Evolutionary conservation across 2,797 vertebrate genomes (phyloP), one percentile per base, ranked within the genome.

Genomic region (Xyrichtys novacula): DNA sequence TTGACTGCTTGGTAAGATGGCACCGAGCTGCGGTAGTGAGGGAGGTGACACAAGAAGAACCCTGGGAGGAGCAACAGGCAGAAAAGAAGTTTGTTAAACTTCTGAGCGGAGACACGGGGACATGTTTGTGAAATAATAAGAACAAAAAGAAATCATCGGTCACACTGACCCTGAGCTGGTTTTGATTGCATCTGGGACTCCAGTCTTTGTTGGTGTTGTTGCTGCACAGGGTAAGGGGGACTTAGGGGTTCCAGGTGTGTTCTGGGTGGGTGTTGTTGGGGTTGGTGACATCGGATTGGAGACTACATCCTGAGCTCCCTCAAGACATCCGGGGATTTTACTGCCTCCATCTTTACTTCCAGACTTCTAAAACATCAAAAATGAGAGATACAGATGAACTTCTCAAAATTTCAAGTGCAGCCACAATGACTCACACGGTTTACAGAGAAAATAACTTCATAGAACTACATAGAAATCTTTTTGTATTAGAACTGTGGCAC

Each of bases 11-110:
- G 96, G 96, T 11, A 98, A 91, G 86, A 99, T 87, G 0, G 96
- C 94, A 67, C 97, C 96, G 12, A 98, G 94, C 88, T 98, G 97
- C 0, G 97, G 95, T 93, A 98, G 94, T 7, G 96, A 90, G 1
- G 97, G 96, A 42, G 97, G 95, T 1, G 97, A 96, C 7, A 99
- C 95, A 61, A 99, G 90, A 25, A 99, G 95, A 77, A 99, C 96
- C 1, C 97, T 99, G 85, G 3, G 6, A 46, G 44, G 50, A 1
- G 22, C 6, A 59, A 34, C 1, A 17, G 8, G 55, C 1, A 46
- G 39, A 22, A 69, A 6, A 38, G 26, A 1, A 42, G 7, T 28
- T 0, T 1, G 22, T 48, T 8, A 71, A 26, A 40, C 4, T 39
- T 40, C 17, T 38, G 0, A n/a, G 14, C 59, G 16, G 0, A 61